Conservation (phyloP, 1,140 invertebrate genomes). For the Zaprionus vittiger region DNA sequence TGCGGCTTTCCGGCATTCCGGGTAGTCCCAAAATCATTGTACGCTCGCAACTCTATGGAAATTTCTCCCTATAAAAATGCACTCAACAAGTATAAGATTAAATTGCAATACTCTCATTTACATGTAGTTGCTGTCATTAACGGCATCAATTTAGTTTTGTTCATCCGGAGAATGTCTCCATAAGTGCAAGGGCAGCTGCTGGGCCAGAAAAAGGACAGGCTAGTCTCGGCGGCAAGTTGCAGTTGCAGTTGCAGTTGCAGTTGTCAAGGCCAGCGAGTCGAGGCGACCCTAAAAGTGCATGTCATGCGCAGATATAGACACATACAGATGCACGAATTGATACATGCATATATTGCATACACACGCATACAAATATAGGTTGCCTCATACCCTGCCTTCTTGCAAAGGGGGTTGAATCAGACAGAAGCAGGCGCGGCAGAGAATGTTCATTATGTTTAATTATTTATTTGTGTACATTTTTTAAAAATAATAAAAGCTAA, state of each 20-base stretch:
- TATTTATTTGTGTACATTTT: not conserved
- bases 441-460: not conserved
- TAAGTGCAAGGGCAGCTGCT: constrained; percentile 44
- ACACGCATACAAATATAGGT: constrained; percentile 15
- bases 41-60: not conserved
- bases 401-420: not conserved
- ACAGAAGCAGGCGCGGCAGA: not conserved
- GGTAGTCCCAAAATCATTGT: constrained; percentile 37
- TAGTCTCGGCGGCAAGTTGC: constrained; percentile 5
- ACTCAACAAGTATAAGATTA: not conserved
- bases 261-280: constrained; percentile 69
- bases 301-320: constrained; percentile 49
- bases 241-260: constrained; percentile 29
- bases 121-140: constrained; percentile 14
- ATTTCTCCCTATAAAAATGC: constrained; percentile 4
- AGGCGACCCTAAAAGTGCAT: constrained; percentile 73
- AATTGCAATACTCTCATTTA: not conserved
- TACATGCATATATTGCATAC: not conserved
- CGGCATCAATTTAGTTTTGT: constrained; percentile 16
- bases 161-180: constrained; percentile 22
- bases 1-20: constrained; percentile 27
- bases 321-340: constrained; percentile 18
- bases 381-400: not conserved
- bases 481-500: no score
- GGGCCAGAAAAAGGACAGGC: constrained; percentile 49